Conservation (phyloP, 2,888 invertebrate species). For the Nyleta sp. region DNA sequence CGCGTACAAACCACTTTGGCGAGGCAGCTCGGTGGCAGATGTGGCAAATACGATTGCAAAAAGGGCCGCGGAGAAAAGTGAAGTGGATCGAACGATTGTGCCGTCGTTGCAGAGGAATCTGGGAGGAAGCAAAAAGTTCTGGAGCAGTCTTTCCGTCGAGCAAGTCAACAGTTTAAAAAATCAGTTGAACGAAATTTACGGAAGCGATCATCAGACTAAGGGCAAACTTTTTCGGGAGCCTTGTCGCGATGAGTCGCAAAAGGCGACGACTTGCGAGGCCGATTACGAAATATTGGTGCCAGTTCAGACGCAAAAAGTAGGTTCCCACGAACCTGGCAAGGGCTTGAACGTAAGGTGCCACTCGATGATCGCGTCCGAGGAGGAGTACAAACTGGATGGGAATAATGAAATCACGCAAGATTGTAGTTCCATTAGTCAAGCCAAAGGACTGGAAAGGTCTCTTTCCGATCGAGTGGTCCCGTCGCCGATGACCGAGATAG, state of each 20-base stretch:
- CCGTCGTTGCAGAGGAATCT: slow-evolving; percentile 83
- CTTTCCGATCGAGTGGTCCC: slow-evolving; percentile 66
- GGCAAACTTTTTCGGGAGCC: too few relatives aligned
- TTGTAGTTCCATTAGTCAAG: slow-evolving; percentile 75
- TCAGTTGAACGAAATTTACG: slow-evolving; percentile 92
- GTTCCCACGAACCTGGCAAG: slow-evolving; percentile 65
- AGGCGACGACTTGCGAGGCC: neutral
- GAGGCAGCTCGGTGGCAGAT: slow-evolving; percentile 92
- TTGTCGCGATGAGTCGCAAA: slow-evolving; percentile 9
- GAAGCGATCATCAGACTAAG: slow-evolving; percentile 83
- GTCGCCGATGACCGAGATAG: slow-evolving; percentile 85
- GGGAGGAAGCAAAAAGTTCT: slow-evolving; percentile 89
- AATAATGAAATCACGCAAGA: slow-evolving; percentile 61
- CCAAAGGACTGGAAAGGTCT: slow-evolving; percentile 70
- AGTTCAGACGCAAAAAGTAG: slow-evolving; percentile 37
- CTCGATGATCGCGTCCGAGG: slow-evolving; percentile 75
- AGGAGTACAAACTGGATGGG: slow-evolving; percentile 47
- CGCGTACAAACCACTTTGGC: slow-evolving; percentile 91
- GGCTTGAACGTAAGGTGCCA: slow-evolving; percentile 79
- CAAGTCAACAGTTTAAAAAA: slow-evolving; percentile 91
- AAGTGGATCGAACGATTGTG: slow-evolving; percentile 79
- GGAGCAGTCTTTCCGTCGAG: slow-evolving; percentile 93
- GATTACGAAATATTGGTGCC: slow-evolving; percentile 78
- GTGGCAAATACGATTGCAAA: slow-evolving; percentile 88
- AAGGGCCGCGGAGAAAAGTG: slow-evolving; percentile 83